Base-by-base conservation (phyloP, 2,888 invertebrate species). In the Salticus scenicus region DNA sequence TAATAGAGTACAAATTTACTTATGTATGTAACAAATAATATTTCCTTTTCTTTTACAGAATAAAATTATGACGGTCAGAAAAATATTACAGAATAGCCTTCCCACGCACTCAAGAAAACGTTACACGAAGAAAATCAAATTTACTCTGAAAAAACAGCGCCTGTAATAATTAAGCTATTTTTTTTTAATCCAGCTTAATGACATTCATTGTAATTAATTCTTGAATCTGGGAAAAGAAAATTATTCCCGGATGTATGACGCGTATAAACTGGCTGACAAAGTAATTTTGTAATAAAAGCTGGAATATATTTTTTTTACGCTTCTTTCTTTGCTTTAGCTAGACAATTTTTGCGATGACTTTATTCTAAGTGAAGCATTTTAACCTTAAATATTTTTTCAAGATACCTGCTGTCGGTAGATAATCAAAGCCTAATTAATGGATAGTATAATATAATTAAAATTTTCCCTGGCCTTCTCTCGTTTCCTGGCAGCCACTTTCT, bases 361-460 rank as follows among this genome's bases (percentile, higher is more conserved):
- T 24, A 57, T 57, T 24, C 57, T 24, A 24, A 24, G 57, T 24
- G 1, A 5, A 57, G 24, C 37, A 57, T 24, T 24, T 4, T 57
- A 24, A 5, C 12, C 24, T 57, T 57, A 4, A 24, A 57, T 57
- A 66, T 30, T 66, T 66, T 66, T 31, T 63, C 27, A 1, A n/a
- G n/a, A 66, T 66, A 17, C n/a, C 66, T 31, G 66, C 30, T 31
- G 20, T 31, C 66, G 1, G 12, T 66, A 66, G 66, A 31, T 66
- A 66, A 66, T 66, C 66, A 31, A 31, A n/a, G 14, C 0, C 7
- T 30, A 30, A 66, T 66, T 66, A 66, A 66, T 30, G 66, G 31
- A 66, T 30, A 17, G 28, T 31, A 31, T 66, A 66, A 66, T n/a
- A 31, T 31, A 66, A 66, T 66, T 66, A 66, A 66, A 31, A 66